A percentile compares a stretch with the other conserved stretches of the same genome.
Conservation (phyloP, 2,797 vertebrate species). For the Todus mexicanus region DNA sequence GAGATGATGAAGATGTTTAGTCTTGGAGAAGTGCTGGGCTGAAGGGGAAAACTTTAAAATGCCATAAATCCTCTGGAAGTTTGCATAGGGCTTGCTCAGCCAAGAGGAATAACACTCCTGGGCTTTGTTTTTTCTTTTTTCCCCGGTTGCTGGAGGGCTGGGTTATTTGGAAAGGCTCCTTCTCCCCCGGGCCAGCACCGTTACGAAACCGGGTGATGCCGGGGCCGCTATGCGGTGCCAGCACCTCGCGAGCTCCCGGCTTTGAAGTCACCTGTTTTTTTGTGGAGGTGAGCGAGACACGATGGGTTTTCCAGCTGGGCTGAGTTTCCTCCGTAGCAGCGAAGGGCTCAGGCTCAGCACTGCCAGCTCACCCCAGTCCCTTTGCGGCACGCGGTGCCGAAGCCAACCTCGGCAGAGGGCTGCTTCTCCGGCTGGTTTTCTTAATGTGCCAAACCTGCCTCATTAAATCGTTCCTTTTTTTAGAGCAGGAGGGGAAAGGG, state of each 20-base stretch:
- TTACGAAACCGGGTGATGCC: neutral
- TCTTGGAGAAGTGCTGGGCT: slow-evolving; percentile 48
- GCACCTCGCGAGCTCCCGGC: neutral
- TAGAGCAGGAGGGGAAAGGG: neutral
- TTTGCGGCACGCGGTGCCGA: fast-evolving
- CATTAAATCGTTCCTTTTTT: neutral
- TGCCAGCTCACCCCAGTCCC: fast-evolving
- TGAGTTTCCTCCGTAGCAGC: neutral
- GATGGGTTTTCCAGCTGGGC: slow-evolving; percentile 20
- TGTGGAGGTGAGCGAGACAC: neutral
- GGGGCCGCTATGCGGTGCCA: neutral
- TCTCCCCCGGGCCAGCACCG: fast-evolving
- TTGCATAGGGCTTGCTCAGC: neutral
- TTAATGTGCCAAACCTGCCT: slow-evolving; percentile 28
- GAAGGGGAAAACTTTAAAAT: slow-evolving; percentile 59
- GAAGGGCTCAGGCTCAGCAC: neutral
- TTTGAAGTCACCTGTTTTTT: neutral
- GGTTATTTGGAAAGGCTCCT: neutral
- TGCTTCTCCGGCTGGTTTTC: neutral
- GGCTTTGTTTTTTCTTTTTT: neutral
- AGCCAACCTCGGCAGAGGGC: neutral
- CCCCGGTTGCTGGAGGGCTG: neutral
- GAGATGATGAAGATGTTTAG: slow-evolving; percentile 58
- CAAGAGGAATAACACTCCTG: slow-evolving; percentile 30
- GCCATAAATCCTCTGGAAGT: slow-evolving; percentile 46